phyloP scores from a whole-genome alignment of 2,113 vertebrate species.

The Neoarius graeffei region DNA sequence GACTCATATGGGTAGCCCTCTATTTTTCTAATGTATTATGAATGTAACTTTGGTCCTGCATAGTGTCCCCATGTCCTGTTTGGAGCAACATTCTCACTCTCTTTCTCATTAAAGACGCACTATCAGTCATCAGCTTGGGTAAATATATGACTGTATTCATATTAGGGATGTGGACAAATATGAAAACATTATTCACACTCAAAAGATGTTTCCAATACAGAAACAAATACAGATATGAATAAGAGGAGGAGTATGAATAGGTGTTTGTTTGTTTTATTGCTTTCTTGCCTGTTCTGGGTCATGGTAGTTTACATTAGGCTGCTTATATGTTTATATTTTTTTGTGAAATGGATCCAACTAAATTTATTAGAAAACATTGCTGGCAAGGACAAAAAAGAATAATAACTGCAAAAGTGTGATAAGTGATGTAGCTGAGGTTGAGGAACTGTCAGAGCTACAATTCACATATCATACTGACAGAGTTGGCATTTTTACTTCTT shows the following conservation, averaged over 20 bases:
- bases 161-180: background rate
- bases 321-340: background rate
- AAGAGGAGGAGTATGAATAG: background rate
- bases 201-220: background rate
- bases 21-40: conserved; percentile 50
- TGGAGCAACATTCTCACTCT: background rate
- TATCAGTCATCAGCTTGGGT: background rate
- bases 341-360: background rate
- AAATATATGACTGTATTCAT: background rate
- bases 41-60: conserved; percentile 45
- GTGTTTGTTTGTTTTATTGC: background rate
- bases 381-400: background rate
- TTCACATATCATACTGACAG: background rate
- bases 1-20: conserved; percentile 47
- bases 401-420: background rate
- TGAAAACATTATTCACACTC: background rate
- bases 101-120: background rate
- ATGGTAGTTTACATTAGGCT: background rate
- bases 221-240: background rate
- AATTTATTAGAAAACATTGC: background rate
- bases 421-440: background rate
- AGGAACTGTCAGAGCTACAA: background rate
- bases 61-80: background rate
- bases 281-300: background rate
- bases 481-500: background rate